Evolutionary conservation across 2,797 vertebrate species (phyloP), one percentile per base, ranked within the genome.

Genomic region (Novumbra hubbsi): DNA sequence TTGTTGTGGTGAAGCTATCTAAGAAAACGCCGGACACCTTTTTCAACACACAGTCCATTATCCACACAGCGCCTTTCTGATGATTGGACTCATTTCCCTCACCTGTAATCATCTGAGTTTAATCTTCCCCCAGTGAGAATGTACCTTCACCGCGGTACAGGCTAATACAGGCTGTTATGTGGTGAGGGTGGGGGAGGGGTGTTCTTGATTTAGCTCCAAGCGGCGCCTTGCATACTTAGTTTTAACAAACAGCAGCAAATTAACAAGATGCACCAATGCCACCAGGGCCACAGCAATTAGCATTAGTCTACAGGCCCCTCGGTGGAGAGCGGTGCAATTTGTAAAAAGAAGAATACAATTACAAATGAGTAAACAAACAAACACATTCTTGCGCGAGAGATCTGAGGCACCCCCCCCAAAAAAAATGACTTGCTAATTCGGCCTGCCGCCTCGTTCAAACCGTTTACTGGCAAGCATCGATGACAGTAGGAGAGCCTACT

Each of bases 231-330:
- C 84, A 80, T 83, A 82, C 84, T 88, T 88, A 85, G 85, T 88
- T 89, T 88, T 83, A 90, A 90, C 91, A 88, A 88, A 88, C 90
- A 84, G 81, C 80, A 85, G 87, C 84, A 88, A 91, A 90, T 88
- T 88, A 89, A 86, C 88, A 86, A 88, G 87, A 84, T 87, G 87
- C 87, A 84, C 82, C 69, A 78, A 82, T 85, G 88, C 89, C 89
- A 86, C 90, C 82, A 80, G 87, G 86, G 78, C 81, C 70, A 41
- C 72, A 80, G 84, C 88, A 86, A 89, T 92, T 90, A 91, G 73
- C 82, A 90, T 92, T 88, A 82, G 87, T 89, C 84, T 86, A 78
- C 73, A 34, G 82, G 78, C 81, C 86, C 86, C 76, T 87, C 85
- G 78, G 81, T 86, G 81, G 81, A 77, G 81, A 85, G 73, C 68